Conservation (phyloP, 2,797 vertebrate species). For the Dendrocincla fuliginosa region DNA sequence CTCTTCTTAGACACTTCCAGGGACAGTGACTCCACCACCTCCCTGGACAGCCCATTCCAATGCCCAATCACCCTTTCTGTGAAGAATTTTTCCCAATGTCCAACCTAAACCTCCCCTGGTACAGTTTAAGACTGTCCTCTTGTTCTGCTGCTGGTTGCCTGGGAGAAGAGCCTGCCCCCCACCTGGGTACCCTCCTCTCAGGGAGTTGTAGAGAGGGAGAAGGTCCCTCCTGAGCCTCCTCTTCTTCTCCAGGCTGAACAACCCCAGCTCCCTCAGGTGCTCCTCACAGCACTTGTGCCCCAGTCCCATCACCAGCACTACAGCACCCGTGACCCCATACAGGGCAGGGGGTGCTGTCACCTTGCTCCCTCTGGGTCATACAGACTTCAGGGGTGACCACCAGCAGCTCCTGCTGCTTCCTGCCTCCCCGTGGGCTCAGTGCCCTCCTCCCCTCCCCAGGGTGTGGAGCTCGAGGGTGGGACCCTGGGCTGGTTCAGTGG, state of each 20-base stretch:
- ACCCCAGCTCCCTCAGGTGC: background rate
- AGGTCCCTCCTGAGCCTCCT: background rate
- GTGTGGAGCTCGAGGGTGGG: background rate
- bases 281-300: background rate
- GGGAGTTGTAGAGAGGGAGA: background rate
- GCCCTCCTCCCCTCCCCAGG: background rate
- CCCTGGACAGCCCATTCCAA: background rate
- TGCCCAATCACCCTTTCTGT: background rate
- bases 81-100: background rate
- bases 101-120: background rate
- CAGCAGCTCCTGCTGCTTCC: background rate
- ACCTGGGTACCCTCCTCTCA: background rate
- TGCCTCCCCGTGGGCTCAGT: background rate
- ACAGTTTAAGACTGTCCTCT: background rate
- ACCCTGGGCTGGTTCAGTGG: slow-evolving; percentile 14
- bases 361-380: accelerated
- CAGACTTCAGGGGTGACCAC: background rate
- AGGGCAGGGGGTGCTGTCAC: background rate
- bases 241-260: background rate
- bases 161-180: background rate
- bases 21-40: background rate
- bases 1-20: background rate
- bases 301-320: background rate
- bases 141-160: background rate
- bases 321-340: background rate